Conservation (phyloP, 2,888 invertebrate genomes). For the Tryphoninae sp. region DNA sequence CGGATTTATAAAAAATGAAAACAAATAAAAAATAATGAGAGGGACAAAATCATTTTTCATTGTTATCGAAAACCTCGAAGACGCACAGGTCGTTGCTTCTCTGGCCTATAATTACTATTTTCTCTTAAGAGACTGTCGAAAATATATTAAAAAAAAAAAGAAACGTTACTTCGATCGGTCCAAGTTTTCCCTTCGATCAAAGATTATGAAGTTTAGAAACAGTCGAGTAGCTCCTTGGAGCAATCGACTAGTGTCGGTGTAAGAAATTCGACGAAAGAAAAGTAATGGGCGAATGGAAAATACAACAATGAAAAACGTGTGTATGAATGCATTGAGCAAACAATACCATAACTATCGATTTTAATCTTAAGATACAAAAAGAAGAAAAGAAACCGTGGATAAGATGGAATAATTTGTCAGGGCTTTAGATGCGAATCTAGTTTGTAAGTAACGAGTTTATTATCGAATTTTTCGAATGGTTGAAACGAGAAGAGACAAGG, state of each 20-base stretch:
- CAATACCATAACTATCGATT: slow-evolving; percentile 41
- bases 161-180: not conserved
- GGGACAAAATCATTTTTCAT: slow-evolving; percentile 20
- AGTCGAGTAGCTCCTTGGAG: not conserved
- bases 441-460: slow-evolving; percentile 62
- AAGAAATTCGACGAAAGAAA: too few relatives aligned
- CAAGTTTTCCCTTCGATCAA: not conserved
- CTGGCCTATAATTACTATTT: slow-evolving; percentile 57
- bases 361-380: slow-evolving; percentile 10
- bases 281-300: slow-evolving; percentile 3
- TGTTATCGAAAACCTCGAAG: slow-evolving; percentile 24
- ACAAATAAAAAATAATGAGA: slow-evolving; percentile 20
- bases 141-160: not conserved
- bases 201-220: too few relatives aligned
- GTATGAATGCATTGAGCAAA: slow-evolving; percentile 44
- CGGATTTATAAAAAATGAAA: slow-evolving; percentile 36
- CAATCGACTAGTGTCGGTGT: too few relatives aligned
- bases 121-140: slow-evolving; percentile 16
- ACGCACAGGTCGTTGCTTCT: slow-evolving; percentile 40
- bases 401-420: slow-evolving; percentile 62
- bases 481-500: not conserved
- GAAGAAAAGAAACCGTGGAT: slow-evolving; percentile 59
- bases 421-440: slow-evolving; percentile 53
- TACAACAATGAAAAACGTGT: slow-evolving; percentile 16
- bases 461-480: slow-evolving; percentile 10